These are phyloP conservation scores for Myoxocephalus aenaeus DNA, from an alignment of 2,797 vertebrate species.

Conservation along the genomic window DNA sequence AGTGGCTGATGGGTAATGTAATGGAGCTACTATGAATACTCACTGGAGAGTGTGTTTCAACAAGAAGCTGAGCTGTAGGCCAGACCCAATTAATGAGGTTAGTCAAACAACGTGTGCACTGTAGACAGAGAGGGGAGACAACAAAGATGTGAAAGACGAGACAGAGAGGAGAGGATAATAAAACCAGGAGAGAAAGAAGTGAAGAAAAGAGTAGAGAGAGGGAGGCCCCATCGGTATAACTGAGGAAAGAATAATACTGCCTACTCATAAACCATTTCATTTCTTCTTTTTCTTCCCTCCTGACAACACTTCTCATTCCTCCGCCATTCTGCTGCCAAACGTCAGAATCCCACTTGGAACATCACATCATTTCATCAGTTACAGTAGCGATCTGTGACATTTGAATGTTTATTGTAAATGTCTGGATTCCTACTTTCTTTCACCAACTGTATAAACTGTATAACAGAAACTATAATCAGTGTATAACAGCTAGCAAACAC, in stretches of 20 bases:
- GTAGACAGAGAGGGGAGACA: constrained; percentile 1
- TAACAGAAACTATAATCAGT: background rate
- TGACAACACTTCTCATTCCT: constrained; percentile 37
- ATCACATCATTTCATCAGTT: constrained; percentile 53
- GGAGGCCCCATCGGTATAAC: constrained; percentile 28
- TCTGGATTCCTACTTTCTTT: constrained; percentile 43
- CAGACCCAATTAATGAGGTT: constrained; percentile 40
- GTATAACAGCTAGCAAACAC: background rate
- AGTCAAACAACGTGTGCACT: constrained; percentile 41
- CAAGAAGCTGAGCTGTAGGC: constrained; percentile 33
- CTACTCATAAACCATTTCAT: constrained; percentile 59
- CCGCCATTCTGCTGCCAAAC: constrained; percentile 50
- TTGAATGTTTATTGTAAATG: constrained; percentile 40
- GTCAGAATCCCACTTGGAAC: constrained; percentile 54
- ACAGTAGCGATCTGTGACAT: constrained; percentile 52
- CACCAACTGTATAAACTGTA: background rate
- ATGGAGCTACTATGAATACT: constrained; percentile 31
- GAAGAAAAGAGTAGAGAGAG: constrained; percentile 4
- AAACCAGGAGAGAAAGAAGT: constrained; percentile 32
- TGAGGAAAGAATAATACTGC: constrained; percentile 49
- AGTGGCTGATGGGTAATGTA: constrained; percentile 17
- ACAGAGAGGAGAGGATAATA: constrained; percentile 11
- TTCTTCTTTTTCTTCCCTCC: constrained; percentile 21
- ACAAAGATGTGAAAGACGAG: background rate
- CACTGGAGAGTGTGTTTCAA: constrained; percentile 23